A percentile compares a stretch with the other conserved stretches of the same genome.
Conservation (phyloP, 2,113 vertebrate species). For the Boulengeromyrus knoepffleri region DNA sequence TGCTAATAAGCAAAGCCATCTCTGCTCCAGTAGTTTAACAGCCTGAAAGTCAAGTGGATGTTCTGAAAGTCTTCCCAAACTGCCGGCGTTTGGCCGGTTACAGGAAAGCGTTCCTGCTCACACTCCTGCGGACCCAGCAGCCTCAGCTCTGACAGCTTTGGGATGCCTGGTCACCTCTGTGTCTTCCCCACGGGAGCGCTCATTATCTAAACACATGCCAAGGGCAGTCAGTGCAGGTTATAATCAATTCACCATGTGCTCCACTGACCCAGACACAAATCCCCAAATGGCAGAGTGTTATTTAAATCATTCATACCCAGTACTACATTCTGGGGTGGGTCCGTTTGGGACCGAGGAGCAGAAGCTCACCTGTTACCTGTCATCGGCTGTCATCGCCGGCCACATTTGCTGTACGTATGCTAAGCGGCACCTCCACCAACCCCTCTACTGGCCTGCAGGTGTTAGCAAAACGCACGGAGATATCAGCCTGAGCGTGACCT, state of each 20-base stretch:
- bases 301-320: background rate
- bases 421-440: background rate
- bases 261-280: background rate
- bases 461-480: background rate
- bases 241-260: background rate
- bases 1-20: background rate
- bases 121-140: background rate
- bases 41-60: background rate
- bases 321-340: background rate
- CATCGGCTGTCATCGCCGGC: background rate
- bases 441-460: background rate
- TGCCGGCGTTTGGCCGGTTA: background rate
- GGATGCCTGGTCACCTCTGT: background rate
- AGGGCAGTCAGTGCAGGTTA: background rate
- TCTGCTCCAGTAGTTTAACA: background rate
- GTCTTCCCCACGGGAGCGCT: background rate
- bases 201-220: slow-evolving; percentile 7
- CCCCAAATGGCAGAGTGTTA: background rate
- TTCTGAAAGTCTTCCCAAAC: background rate
- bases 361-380: background rate
- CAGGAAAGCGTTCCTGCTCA: background rate
- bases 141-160: background rate
- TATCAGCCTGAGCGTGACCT: background rate
- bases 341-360: background rate
- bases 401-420: background rate